phyloP scores from a whole-genome alignment of 92 coral and sea anemone species.

The Paragorgia papillata region DNA sequence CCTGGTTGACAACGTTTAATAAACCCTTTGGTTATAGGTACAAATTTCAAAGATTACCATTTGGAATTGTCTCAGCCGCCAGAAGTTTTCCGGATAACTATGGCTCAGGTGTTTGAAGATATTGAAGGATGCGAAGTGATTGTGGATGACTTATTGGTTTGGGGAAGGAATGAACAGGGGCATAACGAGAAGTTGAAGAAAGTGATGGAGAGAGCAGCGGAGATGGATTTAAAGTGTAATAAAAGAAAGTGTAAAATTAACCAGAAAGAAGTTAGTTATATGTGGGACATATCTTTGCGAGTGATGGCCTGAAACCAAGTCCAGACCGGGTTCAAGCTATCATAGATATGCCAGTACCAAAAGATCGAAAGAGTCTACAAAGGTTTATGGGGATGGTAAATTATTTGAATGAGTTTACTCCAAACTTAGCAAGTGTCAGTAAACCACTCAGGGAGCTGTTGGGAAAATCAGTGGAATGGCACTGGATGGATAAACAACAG shows the following conservation, averaged over 20 bases:
- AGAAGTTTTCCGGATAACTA: constrained; percentile 15
- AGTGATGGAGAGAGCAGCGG: neutral
- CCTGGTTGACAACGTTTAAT: no score
- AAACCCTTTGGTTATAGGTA: constrained; percentile 26
- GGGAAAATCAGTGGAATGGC: constrained; percentile 40
- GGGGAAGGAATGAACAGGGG: constrained; percentile 35
- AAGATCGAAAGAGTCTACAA: constrained; percentile 44
- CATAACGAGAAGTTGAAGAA: neutral
- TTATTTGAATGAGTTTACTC: constrained; percentile 43
- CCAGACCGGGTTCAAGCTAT: constrained; percentile 52
- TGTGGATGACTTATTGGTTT: constrained; percentile 39
- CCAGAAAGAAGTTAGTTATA: constrained; percentile 20
- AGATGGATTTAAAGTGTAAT: no score
- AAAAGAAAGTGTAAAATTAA: neutral
- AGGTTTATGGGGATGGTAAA: constrained; percentile 49
- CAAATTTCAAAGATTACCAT: constrained; percentile 6
- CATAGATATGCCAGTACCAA: constrained; percentile 29
- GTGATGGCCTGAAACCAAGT: constrained; percentile 47
- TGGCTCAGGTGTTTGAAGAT: constrained; percentile 36
- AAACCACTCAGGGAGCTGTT: constrained; percentile 42
- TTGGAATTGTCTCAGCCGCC: constrained; percentile 12
- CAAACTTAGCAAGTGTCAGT: constrained; percentile 39
- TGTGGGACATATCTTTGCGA: constrained; percentile 41
- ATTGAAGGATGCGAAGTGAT: constrained; percentile 48
- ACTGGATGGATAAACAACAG: constrained; percentile 36